A percentile compares a stretch with the other conserved stretches of the same genome.
Conservation (phyloP, 2,888 invertebrate genomes). For the Leptopilina myrica region DNA sequence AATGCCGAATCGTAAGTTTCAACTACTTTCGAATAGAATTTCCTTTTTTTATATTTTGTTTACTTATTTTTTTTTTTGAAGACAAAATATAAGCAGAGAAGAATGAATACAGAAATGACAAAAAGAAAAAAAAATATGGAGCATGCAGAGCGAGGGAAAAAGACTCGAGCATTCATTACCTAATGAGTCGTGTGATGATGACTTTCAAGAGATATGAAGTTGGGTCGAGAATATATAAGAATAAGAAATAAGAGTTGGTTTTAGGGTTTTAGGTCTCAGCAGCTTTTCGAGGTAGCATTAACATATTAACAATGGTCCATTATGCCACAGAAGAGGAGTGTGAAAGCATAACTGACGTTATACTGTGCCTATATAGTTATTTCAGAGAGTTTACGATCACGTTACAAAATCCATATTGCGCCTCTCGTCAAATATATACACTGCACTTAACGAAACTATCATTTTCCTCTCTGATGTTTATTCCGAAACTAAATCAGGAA, state of each 20-base stretch:
- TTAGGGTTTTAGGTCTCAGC: conserved; percentile 48
- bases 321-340: conserved; percentile 57
- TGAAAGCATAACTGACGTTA: conserved; percentile 33
- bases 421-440: no score
- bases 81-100: no score
- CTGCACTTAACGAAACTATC: background rate
- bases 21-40: no score
- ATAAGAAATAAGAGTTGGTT: conserved; percentile 6
- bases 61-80: no score
- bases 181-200: conserved; percentile 60
- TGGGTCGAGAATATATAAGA: conserved; percentile 41
- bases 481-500: background rate
- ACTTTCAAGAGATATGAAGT: conserved; percentile 49
- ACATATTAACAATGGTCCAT: conserved; percentile 71
- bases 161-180: conserved; percentile 35
- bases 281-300: conserved; percentile 59
- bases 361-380: background rate
- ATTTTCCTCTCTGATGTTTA: conserved; percentile 1
- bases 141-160: background rate
- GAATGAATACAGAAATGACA: no score
- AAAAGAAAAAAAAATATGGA: no score
- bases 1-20: no score
- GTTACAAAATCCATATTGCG: background rate
- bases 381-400: conserved; percentile 13
- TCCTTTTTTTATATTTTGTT: no score